A percentile compares a stretch with the other conserved stretches of the same genome.
These are phyloP conservation scores for Uropsilus gracilis DNA, from an alignment of 2,113 vertebrate species.

Conservation along the genomic window DNA sequence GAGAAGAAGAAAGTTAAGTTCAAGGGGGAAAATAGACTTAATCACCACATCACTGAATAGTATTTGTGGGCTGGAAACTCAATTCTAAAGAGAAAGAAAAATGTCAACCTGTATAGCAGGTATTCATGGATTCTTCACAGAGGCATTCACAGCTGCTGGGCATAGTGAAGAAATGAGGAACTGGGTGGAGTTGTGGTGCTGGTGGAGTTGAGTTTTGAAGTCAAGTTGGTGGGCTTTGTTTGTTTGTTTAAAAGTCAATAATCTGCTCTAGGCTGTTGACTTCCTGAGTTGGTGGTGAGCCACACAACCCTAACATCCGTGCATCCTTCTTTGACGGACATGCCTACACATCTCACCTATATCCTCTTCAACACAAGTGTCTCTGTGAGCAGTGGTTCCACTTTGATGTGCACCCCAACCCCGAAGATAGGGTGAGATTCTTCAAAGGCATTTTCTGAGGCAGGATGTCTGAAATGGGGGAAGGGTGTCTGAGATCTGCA, in stretches of 20 bases:
- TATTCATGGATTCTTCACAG: not conserved
- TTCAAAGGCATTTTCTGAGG: not conserved
- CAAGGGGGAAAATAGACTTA: not conserved
- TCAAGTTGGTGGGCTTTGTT: not conserved
- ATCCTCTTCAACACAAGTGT: not conserved
- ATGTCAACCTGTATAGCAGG: rapidly evolving
- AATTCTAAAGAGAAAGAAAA: not conserved
- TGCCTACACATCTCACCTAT: not conserved
- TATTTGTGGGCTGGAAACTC: not conserved
- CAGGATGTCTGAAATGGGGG: not conserved
- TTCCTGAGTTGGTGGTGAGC: not conserved
- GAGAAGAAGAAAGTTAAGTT: not conserved
- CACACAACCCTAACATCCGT: rapidly evolving
- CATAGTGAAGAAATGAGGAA: not conserved
- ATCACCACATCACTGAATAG: not conserved
- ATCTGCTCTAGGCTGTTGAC: not conserved
- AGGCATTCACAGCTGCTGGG: not conserved
- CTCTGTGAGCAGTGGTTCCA: not conserved
- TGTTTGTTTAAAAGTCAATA: not conserved
- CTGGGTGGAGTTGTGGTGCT: not conserved
- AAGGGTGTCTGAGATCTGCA: too few species aligned
- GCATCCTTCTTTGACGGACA: not conserved
- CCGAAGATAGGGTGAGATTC: too few species aligned
- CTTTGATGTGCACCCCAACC: rapidly evolving
- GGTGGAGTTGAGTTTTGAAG: not conserved